Base-by-base conservation (phyloP, 1,140 invertebrate genomes). In the Samia ricini region DNA sequence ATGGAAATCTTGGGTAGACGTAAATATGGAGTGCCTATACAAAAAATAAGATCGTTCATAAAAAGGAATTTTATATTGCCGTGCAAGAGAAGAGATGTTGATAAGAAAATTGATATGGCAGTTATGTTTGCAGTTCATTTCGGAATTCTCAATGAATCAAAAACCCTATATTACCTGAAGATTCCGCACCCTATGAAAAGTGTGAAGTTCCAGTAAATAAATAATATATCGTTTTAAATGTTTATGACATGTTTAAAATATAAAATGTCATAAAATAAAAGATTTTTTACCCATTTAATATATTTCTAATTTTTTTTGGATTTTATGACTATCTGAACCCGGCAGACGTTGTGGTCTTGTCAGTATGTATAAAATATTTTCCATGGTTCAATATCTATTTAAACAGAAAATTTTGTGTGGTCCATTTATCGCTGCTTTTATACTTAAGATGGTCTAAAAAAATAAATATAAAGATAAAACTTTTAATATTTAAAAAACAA, bases 71-170 rank as follows among this genome's bases (percentile, higher is more conserved):
- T 76, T 55, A 24, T 69, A 10, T 29, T 76, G 8, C 73, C 74
- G 0, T 77, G 69, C 60, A 68, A 56, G 56, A 69, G 68, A 56
- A 60, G 54, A 48, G 68, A 73, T 23, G 66, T 74, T 10, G 64
- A 70, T 55, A 76, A 68, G 63, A 77, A 70, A 70, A 79, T 79
- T n/a, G 58, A 72, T 15, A 68, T 56, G 56, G 54, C 72, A 24
- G 51, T 75, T 33, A 61, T 57, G 56, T 69, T 64, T 56, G 68
- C 72, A 7, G 66, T 71, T 5, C 61, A 73, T 57, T 74, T 75
- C 42, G 74, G 74, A 54, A 52, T 75, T 26, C 51, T 79, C 15
- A 60, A 72, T 64, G 42, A 66, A 72, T 20, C 23, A 22, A 61
- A 71, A 7, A 63, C 69, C 48, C 61, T 72, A 50, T 72, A 60